These are phyloP conservation scores for Cylloceria caligata DNA, from an alignment of 2,888 invertebrate genomes.

Conservation along the genomic window DNA sequence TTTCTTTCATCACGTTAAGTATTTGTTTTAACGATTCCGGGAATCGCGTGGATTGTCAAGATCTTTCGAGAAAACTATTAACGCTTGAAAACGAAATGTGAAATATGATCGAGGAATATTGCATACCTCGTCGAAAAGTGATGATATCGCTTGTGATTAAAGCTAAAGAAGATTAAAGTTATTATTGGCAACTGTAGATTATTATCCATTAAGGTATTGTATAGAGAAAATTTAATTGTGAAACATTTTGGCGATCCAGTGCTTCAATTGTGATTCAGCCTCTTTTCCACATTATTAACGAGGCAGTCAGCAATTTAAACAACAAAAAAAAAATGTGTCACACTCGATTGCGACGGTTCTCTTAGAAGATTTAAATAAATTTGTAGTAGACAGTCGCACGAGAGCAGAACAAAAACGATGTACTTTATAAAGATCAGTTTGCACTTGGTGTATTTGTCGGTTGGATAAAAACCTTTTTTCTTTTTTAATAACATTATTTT, in stretches of 20 bases:
- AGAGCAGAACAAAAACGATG: conserved; percentile 2
- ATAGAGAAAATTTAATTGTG: conserved; percentile 52
- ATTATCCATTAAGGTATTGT: conserved; percentile 61
- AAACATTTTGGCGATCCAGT: conserved; percentile 16
- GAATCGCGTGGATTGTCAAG: conserved; percentile 39
- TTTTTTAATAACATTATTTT: too few relatives aligned
- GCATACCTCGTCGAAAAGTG: conserved; percentile 14
- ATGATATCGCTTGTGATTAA: conserved; percentile 43
- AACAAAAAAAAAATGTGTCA: conserved; percentile 1
- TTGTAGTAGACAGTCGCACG: conserved; percentile 15
- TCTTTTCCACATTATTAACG: conserved; percentile 40
- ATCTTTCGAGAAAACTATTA: conserved; percentile 40
- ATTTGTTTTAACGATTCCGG: conserved; percentile 44
- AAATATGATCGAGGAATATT: conserved; percentile 5
- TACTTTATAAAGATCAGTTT: neutral
- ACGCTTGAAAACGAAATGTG: conserved; percentile 9
- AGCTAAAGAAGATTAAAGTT: conserved; percentile 57
- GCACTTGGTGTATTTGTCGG: neutral
- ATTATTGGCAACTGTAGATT: conserved; percentile 60
- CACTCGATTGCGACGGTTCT: neutral
- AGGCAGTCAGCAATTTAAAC: neutral
- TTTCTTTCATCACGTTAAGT: conserved; percentile 48
- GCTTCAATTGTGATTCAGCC: conserved; percentile 19
- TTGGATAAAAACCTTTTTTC: neutral
- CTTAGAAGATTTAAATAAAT: conserved; percentile 11